Evolutionary conservation across 1,140 invertebrate genomes (phyloP).

Genomic region (Gonioctena quinquepunctata): DNA sequence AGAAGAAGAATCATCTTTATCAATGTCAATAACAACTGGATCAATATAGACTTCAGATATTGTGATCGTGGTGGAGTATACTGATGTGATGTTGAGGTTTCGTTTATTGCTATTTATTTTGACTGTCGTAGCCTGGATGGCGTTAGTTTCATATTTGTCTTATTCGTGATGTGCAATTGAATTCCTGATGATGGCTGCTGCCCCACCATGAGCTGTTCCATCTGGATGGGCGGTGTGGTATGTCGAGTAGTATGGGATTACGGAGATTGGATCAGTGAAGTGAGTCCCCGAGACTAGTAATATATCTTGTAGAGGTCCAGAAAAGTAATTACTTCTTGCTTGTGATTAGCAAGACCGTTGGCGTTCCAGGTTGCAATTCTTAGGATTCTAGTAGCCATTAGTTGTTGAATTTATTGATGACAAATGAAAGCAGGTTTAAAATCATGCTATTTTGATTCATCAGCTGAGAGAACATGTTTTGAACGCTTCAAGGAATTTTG

Average conservation of each 20-base stretch:
- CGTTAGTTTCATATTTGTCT: too few relatives aligned
- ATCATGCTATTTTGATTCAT: too few relatives aligned
- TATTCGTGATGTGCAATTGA: not conserved
- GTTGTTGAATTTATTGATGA: too few relatives aligned
- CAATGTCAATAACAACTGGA: too few relatives aligned
- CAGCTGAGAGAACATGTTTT: too few relatives aligned
- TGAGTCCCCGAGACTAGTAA: not conserved
- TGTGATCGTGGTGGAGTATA: constrained; percentile 50
- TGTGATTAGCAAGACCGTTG: not conserved
- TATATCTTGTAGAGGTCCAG: not conserved
- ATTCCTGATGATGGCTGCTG: not conserved
- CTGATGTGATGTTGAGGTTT: constrained; percentile 38
- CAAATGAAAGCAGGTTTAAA: too few relatives aligned
- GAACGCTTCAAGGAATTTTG: too few relatives aligned
- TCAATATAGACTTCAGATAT: too few relatives aligned
- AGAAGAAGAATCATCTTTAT: too few relatives aligned
- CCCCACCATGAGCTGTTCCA: too few relatives aligned
- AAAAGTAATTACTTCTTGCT: not conserved
- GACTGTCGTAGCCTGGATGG: constrained; percentile 41
- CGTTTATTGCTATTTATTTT: constrained; percentile 28
- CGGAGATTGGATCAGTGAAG: not conserved
- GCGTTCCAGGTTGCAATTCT: too few relatives aligned
- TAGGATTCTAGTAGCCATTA: too few relatives aligned
- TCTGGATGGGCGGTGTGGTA: not conserved
- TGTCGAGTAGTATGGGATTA: not conserved